Base-by-base conservation (phyloP, 2,113 vertebrate species). In the Chloropsis hardwickii region DNA sequence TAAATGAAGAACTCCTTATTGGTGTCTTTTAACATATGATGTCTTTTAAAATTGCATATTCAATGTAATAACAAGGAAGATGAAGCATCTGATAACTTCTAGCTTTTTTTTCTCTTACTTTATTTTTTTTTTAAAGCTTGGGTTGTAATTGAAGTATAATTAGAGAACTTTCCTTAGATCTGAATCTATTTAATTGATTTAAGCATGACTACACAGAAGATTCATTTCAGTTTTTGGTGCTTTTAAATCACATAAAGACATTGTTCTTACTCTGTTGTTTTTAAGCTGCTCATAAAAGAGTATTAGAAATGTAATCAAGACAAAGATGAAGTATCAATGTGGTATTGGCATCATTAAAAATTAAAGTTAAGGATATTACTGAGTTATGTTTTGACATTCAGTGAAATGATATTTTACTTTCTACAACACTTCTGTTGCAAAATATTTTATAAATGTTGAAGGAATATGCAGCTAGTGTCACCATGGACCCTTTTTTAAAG, bases 131-230 rank as follows among this genome's bases (percentile, higher is more conserved):
- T 90, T 54, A 29, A 93, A 88, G 60, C 76, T 45, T 45, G 60
- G 11, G 11, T 83, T 86, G 81, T 88, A 92, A 91, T 28, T 94
- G 64, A 87, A 94, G 71, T 72, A 66, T 92, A 92, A 97, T 94
- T 95, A 86, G 37, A 81, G 64, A 92, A 81, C 54, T 93, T 94
- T 65, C 42, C 47, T 94, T 54, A 79, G 85, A 86, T 95, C 87
- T 88, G 47, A 48, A 84, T 95, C 79, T 95, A 62, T 95, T 95
- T 95, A 95, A 96, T 95, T 85, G 64, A 94, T 96, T 96, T 82
- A 83, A 93, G 69, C 76, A 50, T 66, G 57, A 77, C 56, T 94
- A 56, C 62, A 86, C 25, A 35, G 70, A 94, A 90, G 39, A 86
- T 72, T 92, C 33, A 66, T 87, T 91, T 82, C 58, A 82, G 71